Evolutionary conservation across 2,113 vertebrate species (phyloP).

Genomic region (Synchiropus splendidus): DNA sequence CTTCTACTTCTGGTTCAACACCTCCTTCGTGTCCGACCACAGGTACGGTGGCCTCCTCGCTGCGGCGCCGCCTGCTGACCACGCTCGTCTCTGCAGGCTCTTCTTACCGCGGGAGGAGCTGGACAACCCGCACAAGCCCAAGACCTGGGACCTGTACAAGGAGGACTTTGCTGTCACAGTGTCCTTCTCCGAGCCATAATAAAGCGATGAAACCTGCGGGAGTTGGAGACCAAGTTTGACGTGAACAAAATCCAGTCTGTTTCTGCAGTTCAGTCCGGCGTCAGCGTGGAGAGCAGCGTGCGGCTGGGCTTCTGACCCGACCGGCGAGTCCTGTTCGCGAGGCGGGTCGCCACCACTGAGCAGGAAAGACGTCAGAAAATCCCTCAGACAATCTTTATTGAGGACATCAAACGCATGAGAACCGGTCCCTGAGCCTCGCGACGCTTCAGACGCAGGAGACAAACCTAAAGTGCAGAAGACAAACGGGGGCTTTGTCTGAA

Average conservation of each 20-base stretch:
- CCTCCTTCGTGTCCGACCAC: constrained; percentile 79
- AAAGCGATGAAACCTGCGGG: constrained; percentile 3
- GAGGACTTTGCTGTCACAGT: constrained; percentile 82
- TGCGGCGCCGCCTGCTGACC: too few relatives aligned
- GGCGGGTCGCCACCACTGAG: too few relatives aligned
- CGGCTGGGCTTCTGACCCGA: too few relatives aligned
- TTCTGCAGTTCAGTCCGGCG: too few relatives aligned
- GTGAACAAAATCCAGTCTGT: too few relatives aligned
- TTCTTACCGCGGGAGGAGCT: constrained; percentile 80
- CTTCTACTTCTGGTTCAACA: constrained; percentile 96
- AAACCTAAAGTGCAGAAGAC: too few relatives aligned
- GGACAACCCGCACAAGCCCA: constrained; percentile 89
- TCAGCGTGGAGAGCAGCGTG: too few relatives aligned
- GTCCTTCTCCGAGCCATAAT: constrained; percentile 63
- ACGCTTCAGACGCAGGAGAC: too few relatives aligned
- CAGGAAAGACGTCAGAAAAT: not conserved
- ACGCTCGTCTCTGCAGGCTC: constrained; percentile 63
- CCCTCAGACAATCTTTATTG: not conserved
- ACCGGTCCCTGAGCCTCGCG: too few relatives aligned
- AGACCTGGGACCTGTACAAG: constrained; percentile 81
- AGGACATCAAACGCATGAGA: not conserved
- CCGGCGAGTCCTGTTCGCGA: too few relatives aligned
- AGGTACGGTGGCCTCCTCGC: constrained; percentile 64
- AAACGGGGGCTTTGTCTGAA: too few relatives aligned
- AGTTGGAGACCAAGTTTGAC: too few relatives aligned